Evolutionary conservation across 1,140 invertebrate species (phyloP).

Genomic region (Drosophila navojoa): DNA sequence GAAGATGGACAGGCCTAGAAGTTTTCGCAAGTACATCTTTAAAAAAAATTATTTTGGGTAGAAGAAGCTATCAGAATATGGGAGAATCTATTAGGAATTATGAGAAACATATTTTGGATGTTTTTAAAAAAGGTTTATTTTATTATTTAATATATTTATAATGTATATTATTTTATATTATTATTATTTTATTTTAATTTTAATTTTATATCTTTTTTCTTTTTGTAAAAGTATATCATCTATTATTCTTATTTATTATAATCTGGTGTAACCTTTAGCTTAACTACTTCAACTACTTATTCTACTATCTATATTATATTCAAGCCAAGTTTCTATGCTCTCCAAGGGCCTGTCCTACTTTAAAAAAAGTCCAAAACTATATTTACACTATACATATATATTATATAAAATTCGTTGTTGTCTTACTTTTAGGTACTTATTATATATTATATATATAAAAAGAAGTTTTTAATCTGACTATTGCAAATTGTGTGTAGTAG

Average conservation of each 20-base stretch:
- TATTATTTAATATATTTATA: neutral
- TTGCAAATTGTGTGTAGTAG: conserved; percentile 6
- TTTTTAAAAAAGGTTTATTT: neutral
- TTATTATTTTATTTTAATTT: too few relatives aligned
- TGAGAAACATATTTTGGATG: neutral
- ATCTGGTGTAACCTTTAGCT: too few relatives aligned
- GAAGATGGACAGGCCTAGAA: neutral
- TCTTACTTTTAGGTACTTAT: conserved; percentile 52
- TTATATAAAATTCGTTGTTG: conserved; percentile 63
- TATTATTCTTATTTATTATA: too few relatives aligned
- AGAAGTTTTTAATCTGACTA: conserved; percentile 11
- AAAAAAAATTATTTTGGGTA: neutral
- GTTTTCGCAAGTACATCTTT: neutral
- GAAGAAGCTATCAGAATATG: neutral
- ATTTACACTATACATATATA: conserved; percentile 6
- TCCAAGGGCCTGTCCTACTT: neutral
- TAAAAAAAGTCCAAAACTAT: neutral
- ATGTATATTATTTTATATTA: too few relatives aligned
- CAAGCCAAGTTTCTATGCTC: neutral
- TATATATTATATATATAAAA: conserved; percentile 18
- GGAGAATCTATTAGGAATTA: neutral
- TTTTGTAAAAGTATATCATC: too few relatives aligned
- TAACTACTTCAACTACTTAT: too few relatives aligned
- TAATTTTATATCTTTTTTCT: too few relatives aligned
- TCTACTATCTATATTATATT: neutral